Evolutionary conservation across 2,888 invertebrate species (phyloP).

Genomic region (Andrena chrysosceles): DNA sequence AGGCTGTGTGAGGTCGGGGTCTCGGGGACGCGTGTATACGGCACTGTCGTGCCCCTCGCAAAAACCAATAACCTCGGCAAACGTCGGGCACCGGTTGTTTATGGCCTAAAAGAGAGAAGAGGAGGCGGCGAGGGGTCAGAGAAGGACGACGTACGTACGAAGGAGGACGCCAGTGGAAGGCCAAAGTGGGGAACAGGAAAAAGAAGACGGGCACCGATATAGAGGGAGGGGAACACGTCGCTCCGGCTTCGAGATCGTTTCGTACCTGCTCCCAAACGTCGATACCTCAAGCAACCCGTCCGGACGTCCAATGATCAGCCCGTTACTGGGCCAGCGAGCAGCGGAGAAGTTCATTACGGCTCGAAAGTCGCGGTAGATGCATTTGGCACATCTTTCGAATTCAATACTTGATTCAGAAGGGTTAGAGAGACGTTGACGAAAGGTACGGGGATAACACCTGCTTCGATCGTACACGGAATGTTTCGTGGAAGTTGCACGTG

Average conservation of each 20-base stretch:
- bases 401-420: background rate
- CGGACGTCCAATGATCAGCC: slow-evolving; percentile 12
- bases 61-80: slow-evolving; percentile 80
- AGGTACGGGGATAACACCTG: no score
- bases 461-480: background rate
- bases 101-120: slow-evolving; percentile 68
- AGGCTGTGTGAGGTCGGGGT: slow-evolving; percentile 21
- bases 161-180: slow-evolving; percentile 14
- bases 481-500: background rate
- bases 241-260: slow-evolving; percentile 52
- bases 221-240: slow-evolving; percentile 48
- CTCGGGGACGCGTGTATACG: slow-evolving; percentile 57
- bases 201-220: slow-evolving; percentile 46
- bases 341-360: background rate
- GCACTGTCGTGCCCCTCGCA: slow-evolving; percentile 72
- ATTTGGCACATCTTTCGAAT: background rate
- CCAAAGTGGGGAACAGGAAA: slow-evolving; percentile 37
- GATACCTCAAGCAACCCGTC: slow-evolving; percentile 21
- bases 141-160: slow-evolving; percentile 31
- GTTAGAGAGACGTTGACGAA: background rate
- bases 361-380: background rate
- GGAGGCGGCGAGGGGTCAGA: slow-evolving; percentile 21
- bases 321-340: background rate
- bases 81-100: slow-evolving; percentile 77
- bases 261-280: slow-evolving; percentile 39